A percentile compares a stretch with the other conserved stretches of the same genome.
Conservation (phyloP, 92 coral and sea anemone species). For the Palythoa caribaeorum region DNA sequence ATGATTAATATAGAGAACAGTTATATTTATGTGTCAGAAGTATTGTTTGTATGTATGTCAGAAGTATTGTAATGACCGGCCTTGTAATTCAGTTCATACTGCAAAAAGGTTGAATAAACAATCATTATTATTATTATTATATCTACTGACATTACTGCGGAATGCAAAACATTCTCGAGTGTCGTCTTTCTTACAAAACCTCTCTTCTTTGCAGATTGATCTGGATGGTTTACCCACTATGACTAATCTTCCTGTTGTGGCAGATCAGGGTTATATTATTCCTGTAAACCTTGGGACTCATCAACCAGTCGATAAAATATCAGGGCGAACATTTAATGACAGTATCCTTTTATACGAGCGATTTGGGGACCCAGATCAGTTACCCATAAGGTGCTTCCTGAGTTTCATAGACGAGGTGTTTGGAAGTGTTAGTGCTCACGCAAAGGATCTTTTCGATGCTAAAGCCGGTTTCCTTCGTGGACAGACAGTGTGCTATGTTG, state of each 20-base stretch:
- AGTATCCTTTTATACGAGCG: conserved; percentile 72
- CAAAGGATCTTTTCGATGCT: conserved; percentile 73
- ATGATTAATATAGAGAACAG: no score
- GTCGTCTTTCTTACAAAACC: neutral
- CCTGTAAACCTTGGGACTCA: conserved; percentile 76
- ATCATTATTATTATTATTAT: conserved; percentile 14
- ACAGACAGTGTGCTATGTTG: conserved; percentile 80
- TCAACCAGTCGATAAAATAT: conserved; percentile 52
- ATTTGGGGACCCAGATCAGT: conserved; percentile 59
- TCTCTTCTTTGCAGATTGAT: conserved; percentile 5
- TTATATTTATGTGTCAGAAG: no score
- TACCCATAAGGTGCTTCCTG: conserved; percentile 69
- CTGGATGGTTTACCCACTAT: conserved; percentile 50
- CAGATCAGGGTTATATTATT: conserved; percentile 72
- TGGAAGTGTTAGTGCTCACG: conserved; percentile 58
- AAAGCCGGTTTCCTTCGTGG: conserved; percentile 79
- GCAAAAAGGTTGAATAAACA: no score
- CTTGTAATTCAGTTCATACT: no score
- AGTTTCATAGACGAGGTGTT: conserved; percentile 63
- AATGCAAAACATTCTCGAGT: neutral
- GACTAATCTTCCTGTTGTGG: conserved; percentile 67
- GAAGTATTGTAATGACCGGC: no score
- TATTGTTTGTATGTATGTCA: no score
- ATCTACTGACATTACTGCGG: neutral
- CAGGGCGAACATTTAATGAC: conserved; percentile 55